phyloP scores from a whole-genome alignment of 2,113 vertebrate species.

The Holacanthus passer region DNA sequence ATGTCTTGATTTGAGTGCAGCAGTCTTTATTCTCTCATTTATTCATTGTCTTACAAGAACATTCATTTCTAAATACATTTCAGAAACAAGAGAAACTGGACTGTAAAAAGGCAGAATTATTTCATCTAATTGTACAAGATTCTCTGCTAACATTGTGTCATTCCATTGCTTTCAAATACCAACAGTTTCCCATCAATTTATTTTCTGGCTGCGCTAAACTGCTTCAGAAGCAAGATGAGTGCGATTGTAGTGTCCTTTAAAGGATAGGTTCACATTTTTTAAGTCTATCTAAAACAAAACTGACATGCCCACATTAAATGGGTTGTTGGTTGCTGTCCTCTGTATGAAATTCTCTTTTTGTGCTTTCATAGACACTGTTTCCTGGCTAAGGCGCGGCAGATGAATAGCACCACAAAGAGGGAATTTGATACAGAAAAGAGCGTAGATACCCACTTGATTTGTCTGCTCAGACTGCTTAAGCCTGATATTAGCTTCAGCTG shows the following conservation, averaged over 20 bases:
- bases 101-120: not conserved
- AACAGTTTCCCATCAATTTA: too few relatives aligned
- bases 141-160: not conserved
- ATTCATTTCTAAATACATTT: not conserved
- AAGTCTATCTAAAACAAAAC: not conserved
- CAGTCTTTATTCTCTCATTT: not conserved
- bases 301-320: not conserved
- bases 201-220: not conserved
- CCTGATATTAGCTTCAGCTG: not conserved
- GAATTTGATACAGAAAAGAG: not conserved
- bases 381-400: not conserved
- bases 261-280: not conserved
- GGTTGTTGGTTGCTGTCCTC: not conserved
- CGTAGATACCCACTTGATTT: not conserved
- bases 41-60: not conserved
- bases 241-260: not conserved
- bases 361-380: not conserved
- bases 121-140: not conserved
- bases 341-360: not conserved
- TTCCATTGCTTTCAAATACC: not conserved
- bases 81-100: not conserved
- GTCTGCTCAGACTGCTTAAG: not conserved
- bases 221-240: not conserved
- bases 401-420: not conserved
- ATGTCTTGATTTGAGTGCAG: not conserved